Conservation (phyloP, 2,113 vertebrate species). For the Craseonycteris thonglongyai region DNA sequence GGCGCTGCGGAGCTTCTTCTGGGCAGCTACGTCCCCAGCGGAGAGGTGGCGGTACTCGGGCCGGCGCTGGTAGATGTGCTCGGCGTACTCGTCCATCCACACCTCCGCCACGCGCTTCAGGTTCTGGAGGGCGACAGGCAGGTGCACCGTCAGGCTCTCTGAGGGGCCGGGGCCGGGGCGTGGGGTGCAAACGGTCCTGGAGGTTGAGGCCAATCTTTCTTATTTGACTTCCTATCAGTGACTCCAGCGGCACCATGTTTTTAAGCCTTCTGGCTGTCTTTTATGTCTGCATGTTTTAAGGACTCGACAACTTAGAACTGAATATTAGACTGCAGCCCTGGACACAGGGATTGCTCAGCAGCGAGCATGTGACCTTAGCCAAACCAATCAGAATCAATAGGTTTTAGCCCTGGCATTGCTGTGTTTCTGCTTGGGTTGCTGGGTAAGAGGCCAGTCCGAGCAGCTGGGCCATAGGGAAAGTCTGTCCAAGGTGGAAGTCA, state of each 20-base stretch:
- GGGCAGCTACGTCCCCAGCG: conserved; percentile 86
- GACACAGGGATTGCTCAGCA: not conserved
- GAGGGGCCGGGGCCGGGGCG: not conserved
- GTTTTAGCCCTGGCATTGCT: not conserved
- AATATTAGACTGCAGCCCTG: not conserved
- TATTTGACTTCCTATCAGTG: not conserved
- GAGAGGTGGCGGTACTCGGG: conserved; percentile 97
- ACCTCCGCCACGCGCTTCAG: conserved; percentile 97
- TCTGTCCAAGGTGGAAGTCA: not conserved
- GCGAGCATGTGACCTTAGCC: not conserved
- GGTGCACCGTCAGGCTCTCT: not conserved
- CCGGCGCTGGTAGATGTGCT: conserved; percentile 94
- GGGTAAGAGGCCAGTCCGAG: not conserved
- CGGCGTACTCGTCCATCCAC: conserved; percentile 99
- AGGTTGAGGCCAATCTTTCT: not conserved
- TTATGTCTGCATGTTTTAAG: not conserved
- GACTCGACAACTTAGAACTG: not conserved
- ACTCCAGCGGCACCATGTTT: too few relatives aligned
- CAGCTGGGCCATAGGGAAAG: not conserved
- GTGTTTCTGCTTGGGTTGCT: not conserved
- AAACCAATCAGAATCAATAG: not conserved
- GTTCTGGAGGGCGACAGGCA: conserved; percentile 80
- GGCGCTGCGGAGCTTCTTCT: conserved; percentile 90
- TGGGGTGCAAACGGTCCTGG: not conserved
- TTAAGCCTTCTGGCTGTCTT: not conserved